Base-by-base conservation (phyloP, 1,140 invertebrate species). In the Eumeta japonica region DNA sequence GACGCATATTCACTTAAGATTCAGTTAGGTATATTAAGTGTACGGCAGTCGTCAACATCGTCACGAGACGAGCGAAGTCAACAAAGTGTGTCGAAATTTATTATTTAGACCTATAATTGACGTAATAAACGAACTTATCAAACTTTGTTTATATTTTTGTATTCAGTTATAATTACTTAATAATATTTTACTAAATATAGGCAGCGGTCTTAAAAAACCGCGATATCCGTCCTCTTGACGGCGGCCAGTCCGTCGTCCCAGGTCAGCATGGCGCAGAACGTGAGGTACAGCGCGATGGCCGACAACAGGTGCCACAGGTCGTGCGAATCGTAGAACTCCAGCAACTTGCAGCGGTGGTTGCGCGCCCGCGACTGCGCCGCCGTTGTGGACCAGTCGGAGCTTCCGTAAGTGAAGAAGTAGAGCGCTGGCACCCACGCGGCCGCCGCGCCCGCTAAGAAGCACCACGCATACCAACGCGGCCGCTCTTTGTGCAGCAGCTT, bases 271-370 rank as follows among this genome's bases (percentile, higher is more conserved):
- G 84, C 82, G 83, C 88, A 89, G 62, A 94, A 95, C n/a, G 88
- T 88, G 55, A 94, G 88, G 58, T 93, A 94, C 77, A 96, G 85
- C 28, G 87, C 88, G 14, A 85, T 78, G n/a, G 91, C 88, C n/a
- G 91, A 94, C 10, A 94, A 72, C 56, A 94, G 87, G 71, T 95
- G 92, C 92, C 92, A 95, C 35, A 93, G 81, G 55, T 95, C 92
- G 66, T 95, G 92, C 36, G 78, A 81, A 71, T 95, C 92, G 64
- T 90, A 94, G 62, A 94, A 94, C 44, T 84, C 75, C 16, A 92
- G 62, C 14, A 93, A 51, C 27, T 82, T 73, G 65, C 92, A 96
- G 29, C 83, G 80, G 50, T 82, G 80, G 63, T 95, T 96, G 39
- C 75, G 78, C 37, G 82, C 77, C 24, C 90, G 78, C 0, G 89